These are phyloP conservation scores for Clepsis dumicolana DNA, from an alignment of 2,888 invertebrate species.

Conservation along the genomic window DNA sequence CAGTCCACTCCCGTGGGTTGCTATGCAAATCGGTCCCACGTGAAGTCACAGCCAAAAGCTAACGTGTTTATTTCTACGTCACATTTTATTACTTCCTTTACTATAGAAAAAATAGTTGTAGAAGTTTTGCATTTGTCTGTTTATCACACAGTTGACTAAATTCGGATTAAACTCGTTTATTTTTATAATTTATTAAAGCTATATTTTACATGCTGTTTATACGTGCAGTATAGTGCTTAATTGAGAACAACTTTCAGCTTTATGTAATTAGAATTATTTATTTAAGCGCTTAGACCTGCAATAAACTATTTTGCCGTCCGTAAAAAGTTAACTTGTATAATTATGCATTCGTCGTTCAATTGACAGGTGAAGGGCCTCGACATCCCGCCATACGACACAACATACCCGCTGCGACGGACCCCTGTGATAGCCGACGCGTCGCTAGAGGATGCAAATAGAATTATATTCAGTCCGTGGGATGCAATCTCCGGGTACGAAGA, in stretches of 20 bases:
- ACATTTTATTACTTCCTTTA: neutral
- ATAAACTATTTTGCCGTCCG: too few species aligned
- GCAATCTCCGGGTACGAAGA: constrained; percentile 80
- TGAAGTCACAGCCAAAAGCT: neutral
- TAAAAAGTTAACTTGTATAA: too few species aligned
- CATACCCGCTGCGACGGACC: constrained; percentile 64
- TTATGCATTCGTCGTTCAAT: too few species aligned
- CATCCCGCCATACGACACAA: constrained; percentile 70
- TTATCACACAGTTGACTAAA: too few species aligned
- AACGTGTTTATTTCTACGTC: neutral
- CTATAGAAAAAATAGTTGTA: neutral
- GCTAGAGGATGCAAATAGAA: constrained; percentile 83
- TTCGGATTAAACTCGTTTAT: too few species aligned
- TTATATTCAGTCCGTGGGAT: constrained; percentile 85
- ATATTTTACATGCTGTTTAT: too few species aligned
- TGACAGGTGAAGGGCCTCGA: constrained; percentile 78
- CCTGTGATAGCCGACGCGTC: constrained; percentile 78
- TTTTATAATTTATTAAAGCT: too few species aligned
- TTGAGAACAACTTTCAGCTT: too few species aligned
- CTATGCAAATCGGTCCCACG: constrained; percentile 4
- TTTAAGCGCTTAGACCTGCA: too few species aligned
- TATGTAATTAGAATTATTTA: too few species aligned
- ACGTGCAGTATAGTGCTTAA: too few species aligned
- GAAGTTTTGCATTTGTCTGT: neutral
- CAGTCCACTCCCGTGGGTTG: neutral